These are phyloP conservation scores for Talpa occidentalis DNA, from an alignment of 2,113 vertebrate genomes.

Conservation along the genomic window DNA sequence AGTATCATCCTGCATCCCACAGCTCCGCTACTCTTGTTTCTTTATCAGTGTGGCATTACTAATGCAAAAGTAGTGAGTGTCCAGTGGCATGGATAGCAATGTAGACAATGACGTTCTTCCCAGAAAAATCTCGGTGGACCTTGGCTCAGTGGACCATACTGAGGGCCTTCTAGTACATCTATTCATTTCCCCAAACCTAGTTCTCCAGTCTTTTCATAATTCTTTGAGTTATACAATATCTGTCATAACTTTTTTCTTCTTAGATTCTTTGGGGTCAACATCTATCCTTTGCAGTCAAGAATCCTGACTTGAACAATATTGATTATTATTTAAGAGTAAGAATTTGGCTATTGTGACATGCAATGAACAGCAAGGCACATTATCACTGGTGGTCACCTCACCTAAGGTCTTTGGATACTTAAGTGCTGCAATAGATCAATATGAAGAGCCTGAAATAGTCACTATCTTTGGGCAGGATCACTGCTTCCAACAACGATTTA, in stretches of 20 bases:
- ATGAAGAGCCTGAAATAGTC: background rate
- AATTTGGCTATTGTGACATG: background rate
- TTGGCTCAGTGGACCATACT: background rate
- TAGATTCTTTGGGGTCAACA: background rate
- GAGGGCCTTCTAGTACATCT: background rate
- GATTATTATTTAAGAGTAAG: background rate
- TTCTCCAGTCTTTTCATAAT: background rate
- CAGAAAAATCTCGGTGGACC: too few species aligned
- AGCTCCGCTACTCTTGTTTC: too few species aligned
- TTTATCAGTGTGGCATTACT: too few species aligned
- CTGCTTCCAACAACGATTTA: background rate
- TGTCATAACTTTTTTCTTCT: background rate
- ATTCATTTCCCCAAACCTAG: background rate
- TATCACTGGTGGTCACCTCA: too few species aligned
- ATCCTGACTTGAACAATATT: background rate
- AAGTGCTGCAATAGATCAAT: background rate
- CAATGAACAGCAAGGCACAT: background rate
- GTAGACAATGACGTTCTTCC: background rate
- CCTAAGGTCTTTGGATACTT: background rate
- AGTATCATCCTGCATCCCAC: too few species aligned
- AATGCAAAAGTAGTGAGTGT: background rate
- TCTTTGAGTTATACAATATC: background rate
- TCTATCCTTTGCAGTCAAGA: background rate
- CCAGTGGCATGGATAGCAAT: too few species aligned
- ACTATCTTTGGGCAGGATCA: background rate